These are phyloP conservation scores for Pristis pectinata DNA, from an alignment of 2,797 vertebrate genomes.

Conservation along the genomic window DNA sequence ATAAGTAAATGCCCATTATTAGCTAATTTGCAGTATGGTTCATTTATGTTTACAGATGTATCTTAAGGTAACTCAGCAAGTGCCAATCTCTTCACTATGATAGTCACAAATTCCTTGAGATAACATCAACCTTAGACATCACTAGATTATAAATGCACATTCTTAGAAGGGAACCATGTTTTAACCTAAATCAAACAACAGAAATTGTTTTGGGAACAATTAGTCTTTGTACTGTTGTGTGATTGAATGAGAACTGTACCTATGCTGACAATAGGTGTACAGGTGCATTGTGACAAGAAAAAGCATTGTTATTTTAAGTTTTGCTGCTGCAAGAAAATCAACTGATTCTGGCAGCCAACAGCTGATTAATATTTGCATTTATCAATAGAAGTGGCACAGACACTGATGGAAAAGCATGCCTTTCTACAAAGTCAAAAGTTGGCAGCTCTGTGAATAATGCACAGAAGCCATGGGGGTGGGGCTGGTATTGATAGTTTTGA, in stretches of 20 bases:
- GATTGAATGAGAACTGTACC: slow-evolving; percentile 8
- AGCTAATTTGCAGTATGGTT: not conserved
- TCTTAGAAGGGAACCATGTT: not conserved
- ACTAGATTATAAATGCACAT: not conserved
- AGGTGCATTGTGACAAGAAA: not conserved
- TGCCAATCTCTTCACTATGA: not conserved
- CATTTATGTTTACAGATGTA: not conserved
- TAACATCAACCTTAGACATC: not conserved
- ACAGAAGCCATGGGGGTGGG: not conserved
- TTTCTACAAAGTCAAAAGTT: not conserved
- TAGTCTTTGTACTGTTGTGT: slow-evolving; percentile 2
- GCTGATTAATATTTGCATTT: slow-evolving; percentile 14
- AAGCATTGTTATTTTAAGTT: not conserved
- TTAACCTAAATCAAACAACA: not conserved
- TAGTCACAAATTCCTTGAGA: not conserved
- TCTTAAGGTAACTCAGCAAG: not conserved
- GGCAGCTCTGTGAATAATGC: not conserved
- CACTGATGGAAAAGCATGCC: not conserved
- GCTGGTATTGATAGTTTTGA: not conserved
- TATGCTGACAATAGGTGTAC: not conserved
- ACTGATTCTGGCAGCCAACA: not conserved
- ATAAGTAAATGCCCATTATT: not conserved
- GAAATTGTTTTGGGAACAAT: not conserved
- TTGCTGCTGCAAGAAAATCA: not conserved
- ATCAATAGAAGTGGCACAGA: not conserved